These are phyloP conservation scores for Adelphocoris suturalis DNA, from an alignment of 2,888 invertebrate species.

Conservation along the genomic window DNA sequence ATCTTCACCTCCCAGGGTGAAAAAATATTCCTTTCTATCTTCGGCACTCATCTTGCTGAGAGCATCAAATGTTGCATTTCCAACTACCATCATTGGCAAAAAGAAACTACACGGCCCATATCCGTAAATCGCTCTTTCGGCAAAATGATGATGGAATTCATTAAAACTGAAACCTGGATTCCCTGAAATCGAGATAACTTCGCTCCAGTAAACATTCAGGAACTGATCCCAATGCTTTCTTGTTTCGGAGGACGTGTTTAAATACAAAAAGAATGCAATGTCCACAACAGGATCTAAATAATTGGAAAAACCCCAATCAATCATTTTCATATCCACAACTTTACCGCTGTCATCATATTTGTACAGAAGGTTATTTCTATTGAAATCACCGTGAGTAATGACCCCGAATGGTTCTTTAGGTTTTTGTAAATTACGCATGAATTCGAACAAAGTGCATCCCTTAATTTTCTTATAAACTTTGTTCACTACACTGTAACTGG, in stretches of 20 bases:
- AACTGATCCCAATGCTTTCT: conserved; percentile 77
- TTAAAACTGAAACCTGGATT: conserved; percentile 55
- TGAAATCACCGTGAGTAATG: conserved; percentile 79
- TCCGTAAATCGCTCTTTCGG: conserved; percentile 72
- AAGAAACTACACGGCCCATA: conserved; percentile 72
- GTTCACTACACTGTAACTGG: neutral
- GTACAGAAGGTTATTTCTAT: conserved; percentile 79
- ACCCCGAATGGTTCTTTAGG: conserved; percentile 76
- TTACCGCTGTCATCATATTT: conserved; percentile 76
- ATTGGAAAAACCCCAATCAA: conserved; percentile 78
- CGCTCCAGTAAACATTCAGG: conserved; percentile 76
- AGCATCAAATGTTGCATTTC: neutral
- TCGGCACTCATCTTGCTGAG: neutral
- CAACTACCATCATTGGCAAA: conserved; percentile 73
- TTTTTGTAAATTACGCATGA: neutral
- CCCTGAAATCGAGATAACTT: conserved; percentile 64
- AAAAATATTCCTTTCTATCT: neutral
- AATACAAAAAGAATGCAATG: conserved; percentile 78
- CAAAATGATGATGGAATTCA: conserved; percentile 68
- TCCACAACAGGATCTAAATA: conserved; percentile 78
- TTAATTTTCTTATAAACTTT: conserved; percentile 4
- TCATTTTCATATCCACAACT: conserved; percentile 76
- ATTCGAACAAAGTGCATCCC: neutral
- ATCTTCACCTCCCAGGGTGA: conserved; percentile 68
- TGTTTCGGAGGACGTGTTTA: conserved; percentile 77